Evolutionary conservation across 2,888 invertebrate genomes (phyloP), one percentile per base, ranked within the genome.

Genomic region (Atethmia centrago): DNA sequence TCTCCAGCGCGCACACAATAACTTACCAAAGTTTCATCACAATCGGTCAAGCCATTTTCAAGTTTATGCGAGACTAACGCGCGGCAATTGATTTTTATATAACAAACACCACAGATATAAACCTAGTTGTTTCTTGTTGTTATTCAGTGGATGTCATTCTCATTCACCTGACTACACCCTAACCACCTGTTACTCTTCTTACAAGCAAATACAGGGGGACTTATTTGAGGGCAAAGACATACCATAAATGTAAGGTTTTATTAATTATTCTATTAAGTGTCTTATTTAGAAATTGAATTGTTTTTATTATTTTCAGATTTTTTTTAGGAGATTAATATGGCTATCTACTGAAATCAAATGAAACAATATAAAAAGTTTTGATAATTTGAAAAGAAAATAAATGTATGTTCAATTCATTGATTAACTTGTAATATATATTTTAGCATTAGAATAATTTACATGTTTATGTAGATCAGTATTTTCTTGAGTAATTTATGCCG

Each of bases 121-220:
- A 31, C 9, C 16, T n/a, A 10, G 1, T 2, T 47, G 21, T 63
- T 14, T 31, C 8, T 49, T 65, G 45, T 40, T 61, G 14, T 21
- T 21, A 16, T 28, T 36, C 79, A 79, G 66, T 66, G 62, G 4
- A 66, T 16, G n/a, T 14, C 28, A 62, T n/a, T 56, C 25, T 56
- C 36, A 47, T 79, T 16, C 79, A 79, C 72, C 49, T 79, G 72
- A 79, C 55, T 28, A 31, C 10, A 49, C 66, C 63, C 45, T 19
- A 79, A 53, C 62, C 79, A 79, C 77, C 74, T 78, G 74, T 79
- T 56, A 66, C 62, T 51, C 45, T 66, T 21, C 4, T 21, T 45
- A 62, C n/a, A 62, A 42, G 10, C 58, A 65, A 56, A 65, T 45
- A 61, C 40, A 47, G 47, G 74, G 66, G 49, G 10, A 59, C 14